Evolutionary conservation across 2,797 vertebrate genomes (phyloP), one percentile per base, ranked within the genome.

Genomic region (Scomberomorus guttatus): DNA sequence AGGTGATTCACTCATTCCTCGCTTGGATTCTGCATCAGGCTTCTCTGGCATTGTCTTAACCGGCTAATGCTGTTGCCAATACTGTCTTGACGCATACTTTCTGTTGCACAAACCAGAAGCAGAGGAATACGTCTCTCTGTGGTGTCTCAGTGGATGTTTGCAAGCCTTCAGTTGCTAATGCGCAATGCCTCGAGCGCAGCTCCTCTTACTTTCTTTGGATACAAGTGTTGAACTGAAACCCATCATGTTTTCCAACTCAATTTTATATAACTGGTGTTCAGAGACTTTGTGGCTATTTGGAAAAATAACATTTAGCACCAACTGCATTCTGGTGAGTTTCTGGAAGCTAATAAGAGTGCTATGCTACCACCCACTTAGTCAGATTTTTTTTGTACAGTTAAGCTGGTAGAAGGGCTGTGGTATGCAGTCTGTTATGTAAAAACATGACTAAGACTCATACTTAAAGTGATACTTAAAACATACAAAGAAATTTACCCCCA

Each of bases 1-100:
- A 83, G 82, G 82, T 93, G 93, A 94, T 92, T 94, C 92, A 93
- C 84, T 92, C 80, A 90, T 90, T 91, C 91, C 93, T 91, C 77
- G 50, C 72, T 78, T 27, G 48, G 70, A 81, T 81, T 88, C 83
- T 85, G 69, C 59, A 87, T 67, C 74, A 81, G 52, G 57, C 81
- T 72, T 83, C 73, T 80, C 79, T 91, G 86, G 79, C 71, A 79
- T 84, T 82, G 84, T 80, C 79, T 84, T 80, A 63, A 81, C 61
- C 55, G 6, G 56, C 79, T 63, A 75, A 71, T 39, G 64, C 57
- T 37, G 46, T 44, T 87, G 85, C 89, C 86, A 87, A 57, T 52
- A 70, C 75, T 52, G 72, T 79, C 77, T 72, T 86, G 90, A 91
- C 80, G 71, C 87, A 89, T 70, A 60, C 27, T 75, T 90, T 91